A percentile compares a stretch with the other conserved stretches of the same genome.
These are phyloP conservation scores for Drosophila trapezifrons DNA, from an alignment of 1,140 invertebrate species.

Conservation along the genomic window DNA sequence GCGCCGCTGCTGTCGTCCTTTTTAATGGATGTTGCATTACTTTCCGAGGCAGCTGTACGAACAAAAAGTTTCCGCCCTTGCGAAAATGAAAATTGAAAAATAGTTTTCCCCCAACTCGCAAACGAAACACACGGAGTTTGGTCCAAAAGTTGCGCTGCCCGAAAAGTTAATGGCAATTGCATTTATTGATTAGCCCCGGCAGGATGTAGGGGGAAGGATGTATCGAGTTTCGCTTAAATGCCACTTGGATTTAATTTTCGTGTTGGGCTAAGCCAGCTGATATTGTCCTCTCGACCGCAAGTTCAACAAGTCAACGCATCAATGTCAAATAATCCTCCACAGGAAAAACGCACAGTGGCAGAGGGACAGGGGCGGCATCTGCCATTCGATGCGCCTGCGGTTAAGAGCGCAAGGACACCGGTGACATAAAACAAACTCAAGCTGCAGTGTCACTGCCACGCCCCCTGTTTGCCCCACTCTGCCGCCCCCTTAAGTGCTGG, in stretches of 20 bases:
- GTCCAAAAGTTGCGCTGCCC: constrained; percentile 40
- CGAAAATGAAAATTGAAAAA: constrained; percentile 71
- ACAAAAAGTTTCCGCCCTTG: constrained; percentile 50
- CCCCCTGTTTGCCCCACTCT: constrained; percentile 5
- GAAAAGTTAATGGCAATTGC: constrained; percentile 58
- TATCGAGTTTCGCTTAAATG: constrained; percentile 28
- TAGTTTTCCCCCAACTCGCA: constrained; percentile 48
- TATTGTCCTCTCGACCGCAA: constrained; percentile 20
- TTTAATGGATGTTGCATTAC: constrained; percentile 78
- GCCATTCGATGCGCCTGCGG: constrained; percentile 39
- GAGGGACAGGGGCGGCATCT: neutral
- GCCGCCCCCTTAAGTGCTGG: constrained; percentile 35
- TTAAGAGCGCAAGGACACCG: constrained; percentile 48
- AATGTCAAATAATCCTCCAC: constrained; percentile 46
- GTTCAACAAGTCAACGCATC: constrained; percentile 61
- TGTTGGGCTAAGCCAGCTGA: constrained; percentile 34
- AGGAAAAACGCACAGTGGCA: constrained; percentile 9
- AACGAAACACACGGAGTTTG: constrained; percentile 30
- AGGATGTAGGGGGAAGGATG: constrained; percentile 11
- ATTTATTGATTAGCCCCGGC: constrained; percentile 65
- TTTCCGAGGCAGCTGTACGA: constrained; percentile 47
- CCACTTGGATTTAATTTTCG: constrained; percentile 35
- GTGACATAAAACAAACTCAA: constrained; percentile 51
- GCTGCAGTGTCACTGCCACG: constrained; percentile 53
- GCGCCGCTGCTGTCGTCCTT: constrained; percentile 37